Evolutionary conservation across 2,113 vertebrate genomes (phyloP).

Genomic region (Rhizomys pruinosus): DNA sequence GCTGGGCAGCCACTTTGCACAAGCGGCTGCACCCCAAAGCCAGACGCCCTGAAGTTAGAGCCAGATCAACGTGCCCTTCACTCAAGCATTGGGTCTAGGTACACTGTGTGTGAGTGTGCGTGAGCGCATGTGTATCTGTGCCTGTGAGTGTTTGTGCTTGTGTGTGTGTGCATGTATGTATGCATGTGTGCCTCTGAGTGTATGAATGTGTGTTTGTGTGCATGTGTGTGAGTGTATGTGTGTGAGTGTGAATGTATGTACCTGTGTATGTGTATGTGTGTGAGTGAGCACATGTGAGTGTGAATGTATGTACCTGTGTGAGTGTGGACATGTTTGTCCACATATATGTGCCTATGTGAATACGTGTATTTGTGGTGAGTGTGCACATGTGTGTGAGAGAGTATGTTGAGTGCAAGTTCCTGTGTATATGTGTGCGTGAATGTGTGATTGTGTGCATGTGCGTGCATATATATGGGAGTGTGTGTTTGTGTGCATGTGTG

Average conservation of each 20-base stretch:
- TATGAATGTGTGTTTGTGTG: background rate
- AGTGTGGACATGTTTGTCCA: too few species aligned
- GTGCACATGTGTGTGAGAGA: too few species aligned
- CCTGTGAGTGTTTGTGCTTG: background rate
- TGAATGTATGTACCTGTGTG: background rate
- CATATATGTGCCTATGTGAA: too few species aligned
- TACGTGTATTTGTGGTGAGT: too few species aligned
- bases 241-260: background rate
- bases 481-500: too few species aligned
- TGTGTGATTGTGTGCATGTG: background rate
- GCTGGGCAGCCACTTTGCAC: slow-evolving; percentile 36
- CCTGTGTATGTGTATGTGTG: background rate
- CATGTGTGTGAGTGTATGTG: background rate
- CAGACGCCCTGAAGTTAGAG: background rate
- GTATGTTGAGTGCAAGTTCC: too few species aligned
- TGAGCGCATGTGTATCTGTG: too few species aligned
- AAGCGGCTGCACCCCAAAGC: background rate
- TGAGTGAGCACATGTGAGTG: background rate
- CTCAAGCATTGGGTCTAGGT: background rate
- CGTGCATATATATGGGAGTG: too few species aligned
- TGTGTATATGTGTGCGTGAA: too few species aligned
- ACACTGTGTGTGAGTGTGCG: background rate
- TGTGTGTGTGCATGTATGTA: background rate
- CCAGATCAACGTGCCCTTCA: background rate
- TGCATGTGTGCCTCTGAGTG: background rate